Conservation (phyloP, 2,797 vertebrate genomes). For the Gymnocypris eckloni region DNA sequence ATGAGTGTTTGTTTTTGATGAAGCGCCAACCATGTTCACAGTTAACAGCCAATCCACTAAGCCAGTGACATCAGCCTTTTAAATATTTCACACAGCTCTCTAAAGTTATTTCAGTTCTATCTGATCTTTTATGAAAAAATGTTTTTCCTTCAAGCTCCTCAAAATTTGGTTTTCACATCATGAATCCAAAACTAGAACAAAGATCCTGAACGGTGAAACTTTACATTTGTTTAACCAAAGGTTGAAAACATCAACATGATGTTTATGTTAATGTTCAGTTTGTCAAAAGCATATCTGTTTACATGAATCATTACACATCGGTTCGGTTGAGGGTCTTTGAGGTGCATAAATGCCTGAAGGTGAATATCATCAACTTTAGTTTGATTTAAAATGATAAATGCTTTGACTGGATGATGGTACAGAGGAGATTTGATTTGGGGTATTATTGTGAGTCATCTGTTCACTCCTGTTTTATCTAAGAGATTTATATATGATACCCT, state of each 20-base stretch:
- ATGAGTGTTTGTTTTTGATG: slow-evolving; percentile 36
- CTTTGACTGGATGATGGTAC: slow-evolving; percentile 33
- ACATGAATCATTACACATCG: not conserved
- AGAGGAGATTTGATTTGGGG: slow-evolving; percentile 53
- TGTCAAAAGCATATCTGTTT: not conserved
- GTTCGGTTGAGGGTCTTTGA: not conserved
- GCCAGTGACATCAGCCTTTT: slow-evolving; percentile 47
- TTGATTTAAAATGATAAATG: slow-evolving; percentile 51
- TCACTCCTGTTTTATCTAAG: slow-evolving; percentile 11
- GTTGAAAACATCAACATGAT: not conserved
- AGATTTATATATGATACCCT: not conserved
- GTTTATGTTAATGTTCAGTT: not conserved
- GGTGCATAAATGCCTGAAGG: slow-evolving; percentile 43
- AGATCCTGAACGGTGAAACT: not conserved
- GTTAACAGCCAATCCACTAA: slow-evolving; percentile 43
- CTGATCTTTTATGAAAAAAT: slow-evolving; percentile 42
- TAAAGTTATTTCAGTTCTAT: slow-evolving; percentile 41
- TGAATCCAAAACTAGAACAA: not conserved
- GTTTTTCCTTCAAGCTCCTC: slow-evolving; percentile 19
- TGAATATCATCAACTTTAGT: not conserved
- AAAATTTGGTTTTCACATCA: slow-evolving; percentile 27
- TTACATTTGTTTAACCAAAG: not conserved
- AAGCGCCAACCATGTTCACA: slow-evolving; percentile 30
- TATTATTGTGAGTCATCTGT: slow-evolving; percentile 42
- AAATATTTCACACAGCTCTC: slow-evolving; percentile 46